A percentile compares a stretch with the other conserved stretches of the same genome.
Conservation (phyloP, 2,888 invertebrate genomes). For the Cyclophora punctaria region DNA sequence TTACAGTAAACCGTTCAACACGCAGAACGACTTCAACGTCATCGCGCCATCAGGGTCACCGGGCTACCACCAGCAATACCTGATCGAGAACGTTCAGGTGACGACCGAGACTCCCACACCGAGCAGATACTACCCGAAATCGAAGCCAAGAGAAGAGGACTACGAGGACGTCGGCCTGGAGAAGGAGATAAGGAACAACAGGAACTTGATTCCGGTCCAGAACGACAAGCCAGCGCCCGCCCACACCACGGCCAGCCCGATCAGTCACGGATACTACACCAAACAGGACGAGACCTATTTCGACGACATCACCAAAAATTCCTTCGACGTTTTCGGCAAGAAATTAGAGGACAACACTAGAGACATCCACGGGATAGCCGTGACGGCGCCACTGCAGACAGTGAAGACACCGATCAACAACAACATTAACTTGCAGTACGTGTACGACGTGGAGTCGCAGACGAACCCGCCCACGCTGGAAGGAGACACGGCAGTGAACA, state of each 20-base stretch:
- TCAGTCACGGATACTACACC: slow-evolving; percentile 79
- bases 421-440: slow-evolving; percentile 73
- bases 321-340: slow-evolving; percentile 83
- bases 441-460: slow-evolving; percentile 59
- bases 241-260: slow-evolving; percentile 72
- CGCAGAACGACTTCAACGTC: slow-evolving; percentile 60
- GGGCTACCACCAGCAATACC: slow-evolving; percentile 57
- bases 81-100: slow-evolving; percentile 61
- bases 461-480: slow-evolving; percentile 71
- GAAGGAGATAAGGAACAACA: slow-evolving; percentile 46
- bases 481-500: slow-evolving; percentile 82
- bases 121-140: slow-evolving; percentile 66
- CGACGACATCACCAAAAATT: slow-evolving; percentile 83
- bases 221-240: slow-evolving; percentile 46
- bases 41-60: slow-evolving; percentile 57
- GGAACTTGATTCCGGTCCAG: slow-evolving; percentile 51
- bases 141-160: slow-evolving; percentile 63
- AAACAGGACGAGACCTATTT: slow-evolving; percentile 79
- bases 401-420: slow-evolving; percentile 66
- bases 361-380: slow-evolving; percentile 62
- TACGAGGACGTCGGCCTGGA: slow-evolving; percentile 49
- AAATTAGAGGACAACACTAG: slow-evolving; percentile 74
- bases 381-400: slow-evolving; percentile 61
- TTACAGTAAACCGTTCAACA: slow-evolving; percentile 68
- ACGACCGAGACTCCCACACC: slow-evolving; percentile 71